Base-by-base conservation (phyloP, 2,113 vertebrate genomes). In the Zingel zingel region DNA sequence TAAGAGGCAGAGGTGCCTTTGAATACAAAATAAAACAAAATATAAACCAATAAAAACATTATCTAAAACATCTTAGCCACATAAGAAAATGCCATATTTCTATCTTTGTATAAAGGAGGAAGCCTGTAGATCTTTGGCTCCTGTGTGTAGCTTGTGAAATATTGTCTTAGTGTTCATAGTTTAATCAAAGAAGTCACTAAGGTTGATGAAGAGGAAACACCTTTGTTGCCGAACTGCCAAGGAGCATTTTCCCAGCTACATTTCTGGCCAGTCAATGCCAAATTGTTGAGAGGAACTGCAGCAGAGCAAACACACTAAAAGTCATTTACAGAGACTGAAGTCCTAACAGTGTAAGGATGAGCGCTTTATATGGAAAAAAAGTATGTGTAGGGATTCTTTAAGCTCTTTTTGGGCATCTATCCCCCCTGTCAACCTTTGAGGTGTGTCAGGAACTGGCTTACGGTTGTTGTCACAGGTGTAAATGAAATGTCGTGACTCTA, bases 191-290 rank as follows among this genome's bases (percentile, higher is more conserved):
- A 73, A 74, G 72, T 79, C 68, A 53, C 82, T 0, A 10, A 84
- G 61, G 84, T 78, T 70, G 30, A 66, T 27, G 6, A 74, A n/a
- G 79, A 88, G 92, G 91, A 95, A 94, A 92, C 93, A 92, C 83
- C 83, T 92, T 93, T 82, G 71, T 2, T 66, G 50, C 39, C 1
- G 21, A 76, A 14, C 9, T 87, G 91, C 90, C 91, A 93, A 91
- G 71, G 21, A 57, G 13, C 58, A 27, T 69, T 72, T 94, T 94
- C 88, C 92, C 57, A 79, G 65, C 45, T 7, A 21, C 3, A 36
- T 2, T 43, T 43, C 3, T 10, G 14, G 19, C 23, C 11, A 27
- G 62, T 53, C 23, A 27, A 48, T 23, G 25, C 68, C 63, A 80
- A 47, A 16, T 25, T 53, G 6, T 21, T 5, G 14, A 27, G 30